These are phyloP conservation scores for Scolopax mira DNA, from an alignment of 2,113 vertebrate genomes.

Conservation along the genomic window DNA sequence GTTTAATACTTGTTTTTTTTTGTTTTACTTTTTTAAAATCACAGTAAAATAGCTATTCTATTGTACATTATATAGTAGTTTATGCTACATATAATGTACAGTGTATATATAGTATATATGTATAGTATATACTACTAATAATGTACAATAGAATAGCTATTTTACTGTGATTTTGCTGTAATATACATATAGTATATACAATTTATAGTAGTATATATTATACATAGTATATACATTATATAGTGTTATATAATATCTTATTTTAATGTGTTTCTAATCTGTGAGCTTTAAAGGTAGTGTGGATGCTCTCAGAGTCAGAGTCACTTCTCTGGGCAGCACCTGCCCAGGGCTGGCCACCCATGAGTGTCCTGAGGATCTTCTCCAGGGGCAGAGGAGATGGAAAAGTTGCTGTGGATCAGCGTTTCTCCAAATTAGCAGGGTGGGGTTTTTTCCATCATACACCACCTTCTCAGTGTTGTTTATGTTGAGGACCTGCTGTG, in stretches of 20 bases:
- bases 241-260: too few species aligned
- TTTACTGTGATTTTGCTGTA: too few species aligned
- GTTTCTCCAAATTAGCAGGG: neutral
- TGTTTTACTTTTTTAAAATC: too few species aligned
- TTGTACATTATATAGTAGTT: too few species aligned
- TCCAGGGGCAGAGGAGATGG: neutral
- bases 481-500: neutral
- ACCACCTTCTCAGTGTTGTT: rapidly evolving
- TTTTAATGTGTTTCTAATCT: neutral
- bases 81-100: too few species aligned
- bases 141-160: too few species aligned
- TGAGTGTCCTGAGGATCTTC: neutral
- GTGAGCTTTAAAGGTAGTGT: neutral
- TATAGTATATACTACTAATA: too few species aligned
- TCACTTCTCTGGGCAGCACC: rapidly evolving
- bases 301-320: neutral
- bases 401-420: neutral
- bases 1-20: neutral
- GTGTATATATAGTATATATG: too few species aligned
- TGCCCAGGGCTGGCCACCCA: rapidly evolving
- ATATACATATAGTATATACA: too few species aligned
- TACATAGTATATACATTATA: too few species aligned
- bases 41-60: too few species aligned
- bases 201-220: too few species aligned
- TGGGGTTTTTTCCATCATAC: neutral